These are phyloP conservation scores for Diphyllodes magnificus DNA, from an alignment of 2,113 vertebrate genomes.

Conservation along the genomic window DNA sequence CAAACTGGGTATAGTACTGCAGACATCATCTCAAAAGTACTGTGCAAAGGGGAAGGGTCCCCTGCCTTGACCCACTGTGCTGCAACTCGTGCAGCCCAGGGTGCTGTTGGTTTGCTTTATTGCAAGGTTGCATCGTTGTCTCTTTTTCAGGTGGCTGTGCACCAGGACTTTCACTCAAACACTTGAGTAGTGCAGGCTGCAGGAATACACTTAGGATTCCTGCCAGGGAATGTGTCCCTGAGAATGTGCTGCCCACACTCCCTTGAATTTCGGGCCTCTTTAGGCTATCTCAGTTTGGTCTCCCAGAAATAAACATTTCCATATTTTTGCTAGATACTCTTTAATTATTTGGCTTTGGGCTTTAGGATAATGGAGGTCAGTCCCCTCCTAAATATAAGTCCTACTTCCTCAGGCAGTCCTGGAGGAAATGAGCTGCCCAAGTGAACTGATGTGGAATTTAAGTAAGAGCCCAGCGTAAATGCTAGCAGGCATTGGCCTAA, in stretches of 20 bases:
- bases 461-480: neutral
- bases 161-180: neutral
- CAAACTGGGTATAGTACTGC: neutral
- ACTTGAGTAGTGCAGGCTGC: neutral
- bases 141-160: neutral
- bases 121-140: fast-evolving
- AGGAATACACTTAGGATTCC: neutral
- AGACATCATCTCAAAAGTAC: fast-evolving
- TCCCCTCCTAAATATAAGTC: neutral
- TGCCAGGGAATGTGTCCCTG: neutral
- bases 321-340: neutral
- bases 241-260: neutral
- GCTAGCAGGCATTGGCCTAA: neutral
- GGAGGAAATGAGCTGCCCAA: neutral
- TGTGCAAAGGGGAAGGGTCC: neutral
- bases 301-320: neutral
- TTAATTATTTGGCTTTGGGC: neutral
- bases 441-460: neutral
- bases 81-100: neutral
- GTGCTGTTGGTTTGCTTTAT: neutral
- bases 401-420: neutral
- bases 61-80: neutral
- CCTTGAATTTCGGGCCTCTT: neutral
- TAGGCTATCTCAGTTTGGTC: neutral
- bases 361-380: neutral